Evolutionary conservation across 2,797 vertebrate genomes (phyloP).

Genomic region (Australoheros facetus): DNA sequence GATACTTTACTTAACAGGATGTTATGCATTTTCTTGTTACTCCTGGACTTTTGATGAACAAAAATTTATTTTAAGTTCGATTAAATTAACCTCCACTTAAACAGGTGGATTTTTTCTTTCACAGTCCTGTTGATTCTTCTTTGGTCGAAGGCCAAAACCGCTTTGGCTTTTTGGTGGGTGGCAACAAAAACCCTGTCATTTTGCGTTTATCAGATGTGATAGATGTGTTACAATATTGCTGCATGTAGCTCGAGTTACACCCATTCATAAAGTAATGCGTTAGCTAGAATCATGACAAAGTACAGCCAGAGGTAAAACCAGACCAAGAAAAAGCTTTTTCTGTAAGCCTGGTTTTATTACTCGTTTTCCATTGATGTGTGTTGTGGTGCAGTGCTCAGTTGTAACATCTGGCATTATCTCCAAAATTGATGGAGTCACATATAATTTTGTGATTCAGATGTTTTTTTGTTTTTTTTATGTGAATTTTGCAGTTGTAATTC

Average conservation of each 20-base stretch:
- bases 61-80: background rate
- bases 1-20: background rate
- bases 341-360: background rate
- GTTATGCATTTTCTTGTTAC: background rate
- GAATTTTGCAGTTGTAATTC: background rate
- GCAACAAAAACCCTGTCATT: background rate
- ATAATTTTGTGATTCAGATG: no score
- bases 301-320: no score
- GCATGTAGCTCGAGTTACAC: background rate
- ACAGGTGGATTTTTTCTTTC: background rate
- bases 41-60: background rate
- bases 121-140: background rate
- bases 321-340: no score
- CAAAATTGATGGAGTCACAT: background rate
- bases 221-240: background rate
- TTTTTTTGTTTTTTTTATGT: background rate
- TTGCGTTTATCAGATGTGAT: background rate
- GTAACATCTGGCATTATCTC: background rate
- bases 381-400: background rate
- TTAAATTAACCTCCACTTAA: background rate
- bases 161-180: background rate
- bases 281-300: background rate
- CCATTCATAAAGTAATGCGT: background rate
- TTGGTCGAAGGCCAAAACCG: background rate
- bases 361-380: background rate